Conservation (phyloP, 2,888 invertebrate species). For the Epistrophella euchroma region DNA sequence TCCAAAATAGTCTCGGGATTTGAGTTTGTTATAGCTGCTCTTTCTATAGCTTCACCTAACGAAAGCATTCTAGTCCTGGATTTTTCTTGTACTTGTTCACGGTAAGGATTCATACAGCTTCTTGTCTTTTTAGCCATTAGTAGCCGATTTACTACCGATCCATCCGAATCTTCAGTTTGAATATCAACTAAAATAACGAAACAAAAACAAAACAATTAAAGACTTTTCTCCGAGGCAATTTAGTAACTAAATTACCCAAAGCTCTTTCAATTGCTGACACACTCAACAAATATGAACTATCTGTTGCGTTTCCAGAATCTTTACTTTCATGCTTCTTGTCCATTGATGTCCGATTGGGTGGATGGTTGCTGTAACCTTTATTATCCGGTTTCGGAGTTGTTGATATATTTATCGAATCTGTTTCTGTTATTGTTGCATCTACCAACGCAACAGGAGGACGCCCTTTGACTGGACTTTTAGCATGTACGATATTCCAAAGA, state of each 20-base stretch:
- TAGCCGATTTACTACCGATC: constrained; percentile 79
- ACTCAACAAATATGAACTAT: constrained; percentile 80
- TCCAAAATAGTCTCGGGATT: constrained; percentile 65
- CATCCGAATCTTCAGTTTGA: constrained; percentile 79
- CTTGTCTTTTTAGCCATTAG: constrained; percentile 70
- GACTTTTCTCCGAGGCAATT: too few relatives aligned
- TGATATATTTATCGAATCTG: constrained; percentile 55
- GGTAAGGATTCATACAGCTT: constrained; percentile 52
- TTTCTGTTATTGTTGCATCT: constrained; percentile 63
- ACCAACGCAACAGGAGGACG: constrained; percentile 77
- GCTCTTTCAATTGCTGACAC: constrained; percentile 82
- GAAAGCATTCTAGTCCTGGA: constrained; percentile 23
- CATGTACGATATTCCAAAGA: constrained; percentile 79
- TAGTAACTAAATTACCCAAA: constrained; percentile 78
- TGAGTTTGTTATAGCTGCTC: neutral
- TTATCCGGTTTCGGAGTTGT: constrained; percentile 80
- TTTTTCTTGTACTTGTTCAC: constrained; percentile 32
- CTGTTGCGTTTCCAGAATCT: constrained; percentile 77
- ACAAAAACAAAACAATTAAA: neutral
- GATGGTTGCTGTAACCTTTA: constrained; percentile 78
- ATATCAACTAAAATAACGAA: constrained; percentile 78
- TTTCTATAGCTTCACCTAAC: constrained; percentile 35
- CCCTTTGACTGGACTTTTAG: constrained; percentile 77
- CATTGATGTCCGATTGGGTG: constrained; percentile 7
- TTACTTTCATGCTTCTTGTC: constrained; percentile 78